Conservation (phyloP, 2,888 invertebrate genomes). For the Drosophila merina region DNA sequence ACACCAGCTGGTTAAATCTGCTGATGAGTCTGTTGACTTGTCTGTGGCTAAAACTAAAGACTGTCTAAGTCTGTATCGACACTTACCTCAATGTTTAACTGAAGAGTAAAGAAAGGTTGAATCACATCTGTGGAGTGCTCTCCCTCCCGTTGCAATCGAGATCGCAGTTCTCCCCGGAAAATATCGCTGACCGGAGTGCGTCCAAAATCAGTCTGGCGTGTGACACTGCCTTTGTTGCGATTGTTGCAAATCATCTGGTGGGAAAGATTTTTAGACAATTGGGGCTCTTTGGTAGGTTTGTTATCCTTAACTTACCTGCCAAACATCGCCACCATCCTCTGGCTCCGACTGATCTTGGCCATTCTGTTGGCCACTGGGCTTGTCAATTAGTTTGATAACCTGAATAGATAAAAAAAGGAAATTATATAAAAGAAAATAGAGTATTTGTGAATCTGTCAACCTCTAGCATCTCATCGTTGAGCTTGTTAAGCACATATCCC, state of each 20-base stretch:
- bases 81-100: constrained; percentile 95
- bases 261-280: not conserved
- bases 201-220: constrained; percentile 91
- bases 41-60: constrained; percentile 50
- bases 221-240: constrained; percentile 95
- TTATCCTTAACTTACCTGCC: constrained; percentile 80
- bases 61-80: not conserved
- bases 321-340: constrained; percentile 83
- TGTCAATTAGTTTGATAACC: constrained; percentile 87
- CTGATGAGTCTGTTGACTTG: constrained; percentile 81
- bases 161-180: constrained; percentile 95
- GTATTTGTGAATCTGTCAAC: constrained; percentile 85
- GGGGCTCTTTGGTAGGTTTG: no score
- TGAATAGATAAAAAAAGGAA: constrained; percentile 55
- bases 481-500: constrained; percentile 94
- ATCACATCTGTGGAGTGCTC: constrained; percentile 92
- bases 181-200: constrained; percentile 96
- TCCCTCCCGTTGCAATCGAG: constrained; percentile 90
- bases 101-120: constrained; percentile 97
- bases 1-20: constrained; percentile 55
- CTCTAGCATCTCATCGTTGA: constrained; percentile 98
- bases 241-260: constrained; percentile 86
- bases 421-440: no score
- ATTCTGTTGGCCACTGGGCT: constrained; percentile 85
- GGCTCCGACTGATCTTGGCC: constrained; percentile 83